These are phyloP conservation scores for Calvadosia cruxmelitensis DNA, from an alignment of 30 jellyfish, hydroid and myxozoan genomes.

Conservation along the genomic window DNA sequence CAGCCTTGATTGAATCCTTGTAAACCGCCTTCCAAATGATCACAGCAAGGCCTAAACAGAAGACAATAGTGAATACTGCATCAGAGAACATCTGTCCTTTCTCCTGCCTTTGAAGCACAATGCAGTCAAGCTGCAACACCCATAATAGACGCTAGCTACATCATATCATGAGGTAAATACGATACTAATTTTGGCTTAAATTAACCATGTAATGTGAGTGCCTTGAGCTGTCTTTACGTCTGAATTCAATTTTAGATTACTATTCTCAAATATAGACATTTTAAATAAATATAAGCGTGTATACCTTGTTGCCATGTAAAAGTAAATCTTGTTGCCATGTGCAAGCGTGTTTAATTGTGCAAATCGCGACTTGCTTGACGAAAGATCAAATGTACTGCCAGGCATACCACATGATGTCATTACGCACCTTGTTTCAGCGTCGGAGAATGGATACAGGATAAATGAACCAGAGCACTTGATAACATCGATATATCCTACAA, in stretches of 20 bases:
- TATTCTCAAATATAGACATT: no score
- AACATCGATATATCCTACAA: constrained; percentile 58
- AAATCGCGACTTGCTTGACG: no score
- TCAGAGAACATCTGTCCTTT: background rate
- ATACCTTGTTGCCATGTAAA: no score
- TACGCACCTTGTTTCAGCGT: constrained; percentile 67
- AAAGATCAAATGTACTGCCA: no score
- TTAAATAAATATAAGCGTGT: no score
- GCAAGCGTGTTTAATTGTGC: no score
- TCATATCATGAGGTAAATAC: background rate
- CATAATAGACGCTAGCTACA: background rate
- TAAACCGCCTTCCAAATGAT: constrained; percentile 90
- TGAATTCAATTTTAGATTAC: no score
- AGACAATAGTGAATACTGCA: background rate
- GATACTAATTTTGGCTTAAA: background rate
- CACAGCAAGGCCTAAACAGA: constrained; percentile 47
- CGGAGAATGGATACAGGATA: constrained; percentile 47
- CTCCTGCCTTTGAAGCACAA: background rate
- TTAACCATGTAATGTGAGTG: background rate
- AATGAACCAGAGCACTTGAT: constrained; percentile 74
- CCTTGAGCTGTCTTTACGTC: no score
- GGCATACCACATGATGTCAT: background rate
- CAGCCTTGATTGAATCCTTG: constrained; percentile 47
- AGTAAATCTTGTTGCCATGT: no score
- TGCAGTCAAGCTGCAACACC: background rate